Evolutionary conservation across 92 coral and sea anemone genomes (phyloP), one percentile per base, ranked within the genome.

Genomic region (Umimayanthus kanabou): DNA sequence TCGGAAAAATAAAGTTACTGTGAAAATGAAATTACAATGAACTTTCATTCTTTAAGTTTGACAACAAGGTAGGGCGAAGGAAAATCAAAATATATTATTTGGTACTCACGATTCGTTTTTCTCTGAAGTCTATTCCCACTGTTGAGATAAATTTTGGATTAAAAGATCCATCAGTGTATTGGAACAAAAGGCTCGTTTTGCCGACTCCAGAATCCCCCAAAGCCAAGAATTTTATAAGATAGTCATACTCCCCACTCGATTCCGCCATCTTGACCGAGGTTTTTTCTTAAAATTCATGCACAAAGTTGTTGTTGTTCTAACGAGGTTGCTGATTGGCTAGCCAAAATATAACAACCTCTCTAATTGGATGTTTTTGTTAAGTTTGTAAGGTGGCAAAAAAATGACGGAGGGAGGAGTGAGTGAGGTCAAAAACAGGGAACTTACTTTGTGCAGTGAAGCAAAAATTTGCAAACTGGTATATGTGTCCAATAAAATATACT

Each of bases 91-190:
- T 33, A 33, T 33, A 33, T 33, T 33, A 33, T 65, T 18, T 71
- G 22, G 64, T 88, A 93, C 98, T 96, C 90, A 96, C 99, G 71
- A 95, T 96, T 53, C 97, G 90, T 77, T 96, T 96, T 82, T 96
- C 99, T 39, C 99, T 90, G 91, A 96, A 96, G 88, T 96, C 99
- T 50, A 96, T 96, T 84, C 99, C 99, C 40, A 96, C 99, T 2
- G 99, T 96, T 11, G 99, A 96, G 33, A 96, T 96, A 85, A 96
- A 96, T 88, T 96, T 96, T n/a, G 99, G 97, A 88, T 96, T 96
- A 80, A 96, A 96, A 53, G 92, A 79, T 29, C 89, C 92, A 82
- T 96, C 99, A 9, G 99, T 96, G 84, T 95, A 96, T 33, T 94
- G 98, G 85, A 92, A 96, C 40, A 96, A 91, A 66, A 96, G 88